phyloP scores from a whole-genome alignment of 1,140 invertebrate genomes.

The Apis mellifera region DNA sequence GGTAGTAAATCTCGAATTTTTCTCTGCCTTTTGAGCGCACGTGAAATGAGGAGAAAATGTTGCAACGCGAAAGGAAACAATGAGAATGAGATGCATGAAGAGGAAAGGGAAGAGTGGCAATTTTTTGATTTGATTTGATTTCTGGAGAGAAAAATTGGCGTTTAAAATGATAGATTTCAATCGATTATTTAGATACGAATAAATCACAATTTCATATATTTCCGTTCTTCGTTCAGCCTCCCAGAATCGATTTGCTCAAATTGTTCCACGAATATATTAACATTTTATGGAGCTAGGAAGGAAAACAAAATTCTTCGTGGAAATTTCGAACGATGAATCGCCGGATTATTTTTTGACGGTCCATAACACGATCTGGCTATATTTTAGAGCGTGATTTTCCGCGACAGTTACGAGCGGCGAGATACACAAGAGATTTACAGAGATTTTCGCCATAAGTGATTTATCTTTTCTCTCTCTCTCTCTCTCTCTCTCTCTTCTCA shows the following conservation, averaged over 20 bases:
- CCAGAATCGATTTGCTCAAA: no score
- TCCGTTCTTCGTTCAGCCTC: no score
- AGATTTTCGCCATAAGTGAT: neutral
- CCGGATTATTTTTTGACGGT: slow-evolving; percentile 30
- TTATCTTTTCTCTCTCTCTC: neutral
- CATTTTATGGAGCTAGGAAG: no score
- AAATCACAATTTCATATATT: no score
- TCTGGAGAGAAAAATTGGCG: no score
- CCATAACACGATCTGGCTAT: slow-evolving; percentile 47
- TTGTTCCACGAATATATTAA: no score
- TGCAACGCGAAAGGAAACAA: neutral
- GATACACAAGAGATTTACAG: slow-evolving; percentile 38
- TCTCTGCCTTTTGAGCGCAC: neutral
- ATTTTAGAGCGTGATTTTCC: slow-evolving; percentile 45
- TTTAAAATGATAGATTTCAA: no score
- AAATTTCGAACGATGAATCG: slow-evolving; percentile 42
- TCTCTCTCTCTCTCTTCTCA: neutral
- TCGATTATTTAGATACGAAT: no score
- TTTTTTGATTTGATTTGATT: no score
- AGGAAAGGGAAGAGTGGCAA: neutral
- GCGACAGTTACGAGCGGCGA: slow-evolving; percentile 27
- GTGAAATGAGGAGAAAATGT: slow-evolving; percentile 18
- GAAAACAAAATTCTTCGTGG: neutral
- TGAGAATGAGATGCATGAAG: neutral
- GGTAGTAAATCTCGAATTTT: slow-evolving; percentile 59